phyloP scores from a whole-genome alignment of 23 tunicate genomes.

The Trididemnum clinides region DNA sequence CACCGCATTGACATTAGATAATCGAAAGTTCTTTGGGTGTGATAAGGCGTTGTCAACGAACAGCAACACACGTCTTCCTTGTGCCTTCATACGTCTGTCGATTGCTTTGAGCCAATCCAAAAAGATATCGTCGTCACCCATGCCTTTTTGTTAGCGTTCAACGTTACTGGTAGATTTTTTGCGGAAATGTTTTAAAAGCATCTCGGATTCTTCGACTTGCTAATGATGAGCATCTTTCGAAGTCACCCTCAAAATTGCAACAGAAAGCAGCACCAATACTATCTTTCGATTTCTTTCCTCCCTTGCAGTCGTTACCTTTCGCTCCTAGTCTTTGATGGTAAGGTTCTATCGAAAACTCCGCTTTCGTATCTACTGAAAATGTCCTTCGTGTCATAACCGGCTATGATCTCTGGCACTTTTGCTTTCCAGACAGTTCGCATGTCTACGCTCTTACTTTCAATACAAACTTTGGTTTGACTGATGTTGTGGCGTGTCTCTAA shows the following conservation, averaged over 20 bases:
- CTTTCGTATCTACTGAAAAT: not conserved
- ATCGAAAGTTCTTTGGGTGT: not conserved
- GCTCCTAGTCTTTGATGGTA: constrained; percentile 4
- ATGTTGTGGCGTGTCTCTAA: constrained; percentile 2
- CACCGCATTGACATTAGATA: constrained; percentile 1
- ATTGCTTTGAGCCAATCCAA: constrained; percentile 4
- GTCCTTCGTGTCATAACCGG: not conserved
- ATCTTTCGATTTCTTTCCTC: constrained; percentile 12
- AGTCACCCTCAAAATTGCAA: constrained; percentile 1
- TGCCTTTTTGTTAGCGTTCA: constrained; percentile 12
- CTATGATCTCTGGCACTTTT: not conserved
- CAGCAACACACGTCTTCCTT: not conserved
- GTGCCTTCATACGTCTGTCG: not conserved
- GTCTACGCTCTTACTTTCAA: constrained; percentile 4
- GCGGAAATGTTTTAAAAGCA: not conserved
- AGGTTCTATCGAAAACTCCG: not conserved
- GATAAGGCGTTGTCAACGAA: not conserved
- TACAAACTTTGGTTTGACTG: not conserved
- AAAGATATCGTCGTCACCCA: constrained; percentile 3
- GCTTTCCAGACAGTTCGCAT: constrained; percentile 10
- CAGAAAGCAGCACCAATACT: constrained; percentile 4
- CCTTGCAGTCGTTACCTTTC: constrained; percentile 1
- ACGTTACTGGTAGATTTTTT: not conserved
- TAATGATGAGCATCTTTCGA: constrained; percentile 8
- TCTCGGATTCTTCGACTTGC: constrained; percentile 18